A percentile compares a stretch with the other conserved stretches of the same genome.
phyloP scores from a whole-genome alignment of 2,888 invertebrate genomes.

The Leptogaster cylindrica region DNA sequence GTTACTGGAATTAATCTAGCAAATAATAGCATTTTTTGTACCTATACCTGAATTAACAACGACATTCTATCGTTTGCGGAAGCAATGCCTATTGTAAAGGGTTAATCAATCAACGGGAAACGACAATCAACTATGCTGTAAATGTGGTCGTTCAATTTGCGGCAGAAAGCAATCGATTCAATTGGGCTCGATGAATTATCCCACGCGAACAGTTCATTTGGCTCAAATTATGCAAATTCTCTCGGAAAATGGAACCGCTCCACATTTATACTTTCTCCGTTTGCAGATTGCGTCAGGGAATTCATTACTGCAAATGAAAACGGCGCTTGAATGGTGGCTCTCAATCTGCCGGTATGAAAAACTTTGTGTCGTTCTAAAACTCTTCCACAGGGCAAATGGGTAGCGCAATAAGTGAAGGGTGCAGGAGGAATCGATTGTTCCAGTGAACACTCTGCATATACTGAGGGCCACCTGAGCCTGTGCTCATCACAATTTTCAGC shows the following conservation, averaged over 20 bases:
- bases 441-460: no score
- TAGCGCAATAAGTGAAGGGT: not conserved
- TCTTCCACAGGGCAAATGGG: not conserved
- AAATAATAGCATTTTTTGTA: not conserved
- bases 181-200: not conserved
- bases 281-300: constrained; percentile 6
- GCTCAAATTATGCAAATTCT: constrained; percentile 31
- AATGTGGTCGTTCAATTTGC: constrained; percentile 3
- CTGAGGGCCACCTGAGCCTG: no score
- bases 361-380: constrained; percentile 3
- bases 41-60: no score
- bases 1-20: no score
- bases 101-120: constrained; percentile 9
- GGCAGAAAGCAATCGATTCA: not conserved
- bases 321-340: no score
- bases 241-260: constrained; percentile 19
- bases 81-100: no score
- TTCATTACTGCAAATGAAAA: not conserved
- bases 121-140: not conserved
- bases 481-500: no score
- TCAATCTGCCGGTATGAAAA: no score
- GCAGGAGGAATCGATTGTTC: no score
- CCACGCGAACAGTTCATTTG: constrained; percentile 16
- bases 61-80: no score
- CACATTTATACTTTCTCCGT: not conserved